Conservation (phyloP, 2,797 vertebrate genomes). For the Meda fulgida region DNA sequence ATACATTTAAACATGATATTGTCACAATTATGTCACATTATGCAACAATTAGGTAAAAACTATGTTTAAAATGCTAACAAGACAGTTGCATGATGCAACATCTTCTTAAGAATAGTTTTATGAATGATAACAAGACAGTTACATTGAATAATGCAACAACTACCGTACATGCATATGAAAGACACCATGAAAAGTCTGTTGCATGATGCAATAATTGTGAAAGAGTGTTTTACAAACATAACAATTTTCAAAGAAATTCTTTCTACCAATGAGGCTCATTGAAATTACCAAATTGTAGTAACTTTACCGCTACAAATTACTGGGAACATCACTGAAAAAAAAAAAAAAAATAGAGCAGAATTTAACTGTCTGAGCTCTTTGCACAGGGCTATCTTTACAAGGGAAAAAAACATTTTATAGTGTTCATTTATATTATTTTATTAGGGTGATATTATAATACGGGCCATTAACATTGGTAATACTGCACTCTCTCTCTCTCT, state of each 20-base stretch:
- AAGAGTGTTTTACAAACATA: neutral
- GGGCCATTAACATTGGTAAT: slow-evolving; percentile 24
- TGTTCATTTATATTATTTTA: slow-evolving; percentile 27
- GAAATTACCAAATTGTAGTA: neutral
- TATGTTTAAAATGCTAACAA: neutral
- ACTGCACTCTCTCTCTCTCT: neutral
- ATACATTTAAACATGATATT: neutral
- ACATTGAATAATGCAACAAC: neutral
- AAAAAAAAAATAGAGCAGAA: neutral
- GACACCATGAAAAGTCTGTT: neutral
- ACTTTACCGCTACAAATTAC: neutral
- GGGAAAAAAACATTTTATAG: slow-evolving; percentile 3
- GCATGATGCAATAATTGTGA: neutral
- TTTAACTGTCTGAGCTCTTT: neutral
- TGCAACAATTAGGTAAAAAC: neutral
- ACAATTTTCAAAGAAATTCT: neutral
- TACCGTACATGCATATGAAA: neutral
- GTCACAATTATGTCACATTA: neutral
- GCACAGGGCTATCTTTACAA: slow-evolving; percentile 3
- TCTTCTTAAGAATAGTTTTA: neutral
- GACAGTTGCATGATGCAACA: neutral
- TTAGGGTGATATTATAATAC: slow-evolving; percentile 4
- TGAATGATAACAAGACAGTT: neutral
- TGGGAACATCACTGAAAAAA: neutral
- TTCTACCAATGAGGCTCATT: neutral